Evolutionary conservation across 2,113 vertebrate species (phyloP).

Genomic region (Dromiciops gliroides): DNA sequence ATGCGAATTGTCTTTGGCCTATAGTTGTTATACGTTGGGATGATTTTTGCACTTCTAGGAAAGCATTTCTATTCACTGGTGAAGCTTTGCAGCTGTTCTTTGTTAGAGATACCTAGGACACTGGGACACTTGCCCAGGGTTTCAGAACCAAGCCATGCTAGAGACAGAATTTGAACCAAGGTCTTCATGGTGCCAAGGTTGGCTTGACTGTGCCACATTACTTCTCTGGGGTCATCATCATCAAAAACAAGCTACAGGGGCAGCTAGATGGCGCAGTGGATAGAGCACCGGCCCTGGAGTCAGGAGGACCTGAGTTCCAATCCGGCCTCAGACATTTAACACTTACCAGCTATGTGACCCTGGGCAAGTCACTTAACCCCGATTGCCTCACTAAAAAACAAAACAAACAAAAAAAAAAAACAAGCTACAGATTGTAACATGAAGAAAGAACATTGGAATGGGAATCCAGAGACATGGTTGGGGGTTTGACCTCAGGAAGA

Average conservation of each 20-base stretch:
- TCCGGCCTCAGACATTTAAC: too few relatives aligned
- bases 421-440: neutral
- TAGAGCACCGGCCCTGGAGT: too few relatives aligned
- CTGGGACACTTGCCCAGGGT: neutral
- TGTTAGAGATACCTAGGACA: neutral
- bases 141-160: neutral
- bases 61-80: neutral
- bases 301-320: too few relatives aligned
- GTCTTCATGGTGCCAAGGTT: neutral
- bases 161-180: neutral
- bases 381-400: too few relatives aligned
- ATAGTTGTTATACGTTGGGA: neutral
- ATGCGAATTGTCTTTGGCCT: neutral
- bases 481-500: neutral
- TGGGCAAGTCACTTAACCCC: too few relatives aligned
- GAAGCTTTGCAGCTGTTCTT: neutral
- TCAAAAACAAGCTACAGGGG: neutral
- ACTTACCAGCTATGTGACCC: too few relatives aligned
- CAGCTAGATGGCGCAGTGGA: too few relatives aligned
- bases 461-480: neutral
- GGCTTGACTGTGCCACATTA: neutral
- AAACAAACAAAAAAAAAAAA: too few relatives aligned
- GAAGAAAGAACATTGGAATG: neutral
- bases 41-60: neutral
- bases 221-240: neutral